Conservation (phyloP, 2,797 vertebrate genomes). For the Helostoma temminkii region DNA sequence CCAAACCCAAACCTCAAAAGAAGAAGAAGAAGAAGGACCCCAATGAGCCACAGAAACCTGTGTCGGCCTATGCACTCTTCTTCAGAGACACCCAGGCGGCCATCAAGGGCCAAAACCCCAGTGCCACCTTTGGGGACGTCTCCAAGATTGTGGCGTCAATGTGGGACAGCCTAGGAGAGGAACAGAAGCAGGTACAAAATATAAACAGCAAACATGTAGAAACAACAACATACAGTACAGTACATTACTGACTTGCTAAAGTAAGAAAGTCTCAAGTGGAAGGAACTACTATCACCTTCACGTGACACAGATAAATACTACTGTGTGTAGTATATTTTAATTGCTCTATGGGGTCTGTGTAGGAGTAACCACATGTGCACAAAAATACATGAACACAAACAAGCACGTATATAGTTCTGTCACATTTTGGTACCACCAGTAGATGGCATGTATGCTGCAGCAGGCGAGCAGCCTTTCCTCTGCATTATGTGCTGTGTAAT, state of each 20-base stretch:
- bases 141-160: conserved; percentile 99
- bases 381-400: background rate
- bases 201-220: background rate
- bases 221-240: background rate
- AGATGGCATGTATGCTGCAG: conserved; percentile 57
- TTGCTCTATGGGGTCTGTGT: background rate
- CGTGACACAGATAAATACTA: too few relatives aligned
- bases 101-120: conserved; percentile 98
- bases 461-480: conserved; percentile 43
- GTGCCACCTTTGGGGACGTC: conserved; percentile 96
- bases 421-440: conserved; percentile 31
- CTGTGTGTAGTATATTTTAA: background rate
- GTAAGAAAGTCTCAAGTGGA: background rate
- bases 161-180: conserved; percentile 98
- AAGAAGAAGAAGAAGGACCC: conserved; percentile 99
- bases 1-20: conserved; percentile 97
- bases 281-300: background rate
- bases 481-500: conserved; percentile 74
- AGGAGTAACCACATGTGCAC: background rate
- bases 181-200: conserved; percentile 93
- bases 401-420: background rate
- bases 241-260: background rate
- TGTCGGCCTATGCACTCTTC: conserved; percentile 97
- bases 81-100: conserved; percentile 98
- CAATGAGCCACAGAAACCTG: conserved; percentile 97